These are phyloP conservation scores for Metopolophium dirhodum DNA, from an alignment of 1,140 invertebrate genomes.

Conservation along the genomic window DNA sequence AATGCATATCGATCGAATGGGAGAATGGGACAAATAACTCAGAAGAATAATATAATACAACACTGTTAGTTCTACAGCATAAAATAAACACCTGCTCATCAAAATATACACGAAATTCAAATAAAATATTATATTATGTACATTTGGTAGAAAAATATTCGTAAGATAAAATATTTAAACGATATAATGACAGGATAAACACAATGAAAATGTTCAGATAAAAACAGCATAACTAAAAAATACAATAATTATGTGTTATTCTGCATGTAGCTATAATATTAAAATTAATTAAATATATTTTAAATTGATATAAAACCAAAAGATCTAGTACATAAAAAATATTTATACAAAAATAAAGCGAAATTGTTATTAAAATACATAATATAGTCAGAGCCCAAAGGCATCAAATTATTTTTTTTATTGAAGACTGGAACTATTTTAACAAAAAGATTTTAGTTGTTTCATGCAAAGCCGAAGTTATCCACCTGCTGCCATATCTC, in stretches of 20 bases:
- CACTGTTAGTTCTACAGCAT: not conserved
- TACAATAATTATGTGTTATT: not conserved
- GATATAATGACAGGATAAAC: not conserved
- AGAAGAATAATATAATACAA: constrained; percentile 16
- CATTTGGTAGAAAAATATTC: not conserved
- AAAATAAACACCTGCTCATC: constrained; percentile 14
- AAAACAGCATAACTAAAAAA: not conserved
- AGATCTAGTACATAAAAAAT: not conserved
- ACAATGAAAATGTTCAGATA: not conserved
- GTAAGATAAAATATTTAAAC: not conserved
- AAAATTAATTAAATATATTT: not conserved
- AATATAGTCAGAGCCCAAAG: not conserved
- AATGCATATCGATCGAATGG: constrained; percentile 17
- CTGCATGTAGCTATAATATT: not conserved
- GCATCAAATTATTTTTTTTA: not conserved
- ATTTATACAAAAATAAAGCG: not conserved
- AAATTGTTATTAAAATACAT: not conserved
- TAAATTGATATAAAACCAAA: not conserved
- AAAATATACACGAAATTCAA: not conserved
- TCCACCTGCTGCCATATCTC: not conserved
- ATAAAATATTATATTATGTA: not conserved
- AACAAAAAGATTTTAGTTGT: not conserved
- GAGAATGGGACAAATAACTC: not conserved
- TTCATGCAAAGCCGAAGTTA: not conserved
- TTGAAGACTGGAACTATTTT: not conserved